Conservation (phyloP, 2,113 vertebrate genomes). For the Choloepus hoffmanni region DNA sequence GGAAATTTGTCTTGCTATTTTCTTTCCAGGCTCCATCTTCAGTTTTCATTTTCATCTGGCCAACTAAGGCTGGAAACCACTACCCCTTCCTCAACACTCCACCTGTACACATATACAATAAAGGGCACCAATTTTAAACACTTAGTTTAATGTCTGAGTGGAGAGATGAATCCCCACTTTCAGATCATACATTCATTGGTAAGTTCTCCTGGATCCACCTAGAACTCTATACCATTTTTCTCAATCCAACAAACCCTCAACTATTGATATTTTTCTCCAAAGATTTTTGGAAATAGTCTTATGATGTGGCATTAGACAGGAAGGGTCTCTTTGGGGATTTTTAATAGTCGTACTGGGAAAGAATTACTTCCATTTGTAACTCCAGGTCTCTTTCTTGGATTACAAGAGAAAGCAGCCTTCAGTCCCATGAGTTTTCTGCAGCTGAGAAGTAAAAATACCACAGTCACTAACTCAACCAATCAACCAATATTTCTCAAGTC, state of each 20-base stretch:
- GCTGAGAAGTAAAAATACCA: neutral
- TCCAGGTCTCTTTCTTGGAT: neutral
- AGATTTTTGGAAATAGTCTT: neutral
- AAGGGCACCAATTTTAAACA: neutral
- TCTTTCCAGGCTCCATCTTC: neutral
- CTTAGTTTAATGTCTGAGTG: neutral
- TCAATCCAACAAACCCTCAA: neutral
- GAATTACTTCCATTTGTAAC: neutral
- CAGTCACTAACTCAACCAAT: neutral
- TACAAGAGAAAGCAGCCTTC: neutral
- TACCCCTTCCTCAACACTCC: neutral
- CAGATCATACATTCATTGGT: neutral
- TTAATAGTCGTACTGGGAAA: neutral
- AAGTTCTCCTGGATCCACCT: neutral
- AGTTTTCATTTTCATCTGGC: neutral
- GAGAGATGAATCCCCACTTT: neutral
- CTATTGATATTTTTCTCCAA: neutral
- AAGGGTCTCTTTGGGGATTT: neutral
- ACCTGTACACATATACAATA: accelerated
- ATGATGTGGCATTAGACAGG: neutral
- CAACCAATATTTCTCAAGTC: neutral
- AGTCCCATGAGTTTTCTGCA: neutral
- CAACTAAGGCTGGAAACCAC: neutral
- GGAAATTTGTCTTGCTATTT: neutral
- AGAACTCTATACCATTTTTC: neutral